These are phyloP conservation scores for Siniperca undulata DNA, from an alignment of 2,797 vertebrate genomes.

Conservation along the genomic window DNA sequence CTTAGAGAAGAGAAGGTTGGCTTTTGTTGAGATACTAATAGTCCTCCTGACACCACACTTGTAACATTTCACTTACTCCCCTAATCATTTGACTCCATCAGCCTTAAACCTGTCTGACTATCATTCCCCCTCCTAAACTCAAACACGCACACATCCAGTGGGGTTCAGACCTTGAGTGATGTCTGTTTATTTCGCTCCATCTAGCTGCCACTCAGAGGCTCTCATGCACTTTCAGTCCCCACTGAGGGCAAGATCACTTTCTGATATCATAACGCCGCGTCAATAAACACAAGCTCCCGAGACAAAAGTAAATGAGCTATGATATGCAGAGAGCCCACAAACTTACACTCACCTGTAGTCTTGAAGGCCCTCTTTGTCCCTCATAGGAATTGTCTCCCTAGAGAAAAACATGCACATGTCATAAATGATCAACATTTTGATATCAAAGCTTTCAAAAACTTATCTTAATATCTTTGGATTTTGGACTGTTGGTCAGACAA, in stretches of 20 bases:
- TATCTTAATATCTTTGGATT: not conserved
- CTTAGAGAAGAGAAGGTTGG: conserved; percentile 13
- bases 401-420: conserved; percentile 38
- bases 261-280: not conserved
- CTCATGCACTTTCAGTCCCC: conserved; percentile 8
- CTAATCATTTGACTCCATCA: conserved; percentile 56
- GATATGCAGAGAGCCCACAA: not conserved
- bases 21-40: conserved; percentile 51
- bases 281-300: conserved; percentile 6
- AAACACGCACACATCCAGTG: not conserved
- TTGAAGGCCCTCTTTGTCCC: conserved; percentile 98
- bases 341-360: conserved; percentile 92
- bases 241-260: not conserved
- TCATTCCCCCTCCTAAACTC: conserved; percentile 14
- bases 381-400: conserved; percentile 93
- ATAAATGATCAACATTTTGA: not conserved
- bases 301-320: not conserved
- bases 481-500: not conserved
- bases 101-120: conserved; percentile 26
- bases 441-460: not conserved
- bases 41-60: conserved; percentile 34
- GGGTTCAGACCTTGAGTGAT: conserved; percentile 6
- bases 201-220: conserved; percentile 36
- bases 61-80: conserved; percentile 45
- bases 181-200: conserved; percentile 39